A percentile compares a stretch with the other conserved stretches of the same genome.
Evolutionary conservation across 2,797 vertebrate genomes (phyloP).

Genomic region (Sparus aurata): DNA sequence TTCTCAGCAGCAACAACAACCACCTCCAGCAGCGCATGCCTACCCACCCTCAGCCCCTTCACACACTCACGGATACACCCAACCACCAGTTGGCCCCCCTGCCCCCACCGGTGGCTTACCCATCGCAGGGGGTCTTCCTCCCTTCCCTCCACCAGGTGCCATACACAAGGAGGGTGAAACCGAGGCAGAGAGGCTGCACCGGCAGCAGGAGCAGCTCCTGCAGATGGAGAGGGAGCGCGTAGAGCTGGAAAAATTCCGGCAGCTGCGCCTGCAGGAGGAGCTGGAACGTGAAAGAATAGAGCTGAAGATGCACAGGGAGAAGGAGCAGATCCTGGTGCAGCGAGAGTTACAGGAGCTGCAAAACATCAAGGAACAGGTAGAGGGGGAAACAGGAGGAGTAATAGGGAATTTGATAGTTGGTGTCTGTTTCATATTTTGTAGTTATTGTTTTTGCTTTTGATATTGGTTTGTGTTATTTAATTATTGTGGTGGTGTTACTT

Average conservation of each 20-base stretch:
- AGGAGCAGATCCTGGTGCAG: constrained; percentile 97
- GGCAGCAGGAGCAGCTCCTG: constrained; percentile 95
- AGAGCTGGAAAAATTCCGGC: constrained; percentile 95
- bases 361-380: constrained; percentile 96
- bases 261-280: constrained; percentile 95
- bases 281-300: constrained; percentile 94
- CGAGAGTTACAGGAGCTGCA: constrained; percentile 97
- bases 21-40: constrained; percentile 65
- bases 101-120: constrained; percentile 56
- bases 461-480: constrained; percentile 27
- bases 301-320: constrained; percentile 94
- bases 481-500: constrained; percentile 41
- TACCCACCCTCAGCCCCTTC: constrained; percentile 64
- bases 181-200: constrained; percentile 93
- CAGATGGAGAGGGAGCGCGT: constrained; percentile 96
- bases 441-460: constrained; percentile 30
- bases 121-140: constrained; percentile 75
- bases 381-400: constrained; percentile 50
- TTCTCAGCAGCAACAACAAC: constrained; percentile 66
- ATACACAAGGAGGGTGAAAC: constrained; percentile 88
- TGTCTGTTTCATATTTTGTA: constrained; percentile 51
- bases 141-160: constrained; percentile 79
- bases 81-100: constrained; percentile 61
- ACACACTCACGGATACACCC: constrained; percentile 67
- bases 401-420: constrained; percentile 31